Percentiles rank a stretch among this genome's conserved stretches.
These are phyloP conservation scores for Agrilus mali DNA, from an alignment of 2,888 invertebrate species.

Conservation along the genomic window DNA sequence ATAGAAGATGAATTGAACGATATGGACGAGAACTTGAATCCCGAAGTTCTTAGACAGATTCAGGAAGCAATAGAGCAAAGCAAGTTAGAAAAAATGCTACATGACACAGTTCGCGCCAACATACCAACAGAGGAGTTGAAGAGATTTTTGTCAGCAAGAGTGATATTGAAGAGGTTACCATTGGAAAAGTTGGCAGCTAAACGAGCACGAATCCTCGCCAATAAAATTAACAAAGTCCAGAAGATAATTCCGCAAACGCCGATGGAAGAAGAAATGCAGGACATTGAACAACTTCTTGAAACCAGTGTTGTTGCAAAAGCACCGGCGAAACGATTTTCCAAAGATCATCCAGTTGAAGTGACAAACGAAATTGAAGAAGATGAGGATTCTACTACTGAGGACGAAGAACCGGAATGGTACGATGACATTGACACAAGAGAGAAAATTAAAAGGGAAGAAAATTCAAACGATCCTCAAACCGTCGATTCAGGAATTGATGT, in stretches of 20 bases:
- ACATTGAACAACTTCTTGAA: not conserved
- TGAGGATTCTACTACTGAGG: slow-evolving; percentile 5
- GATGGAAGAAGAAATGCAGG: slow-evolving; percentile 1
- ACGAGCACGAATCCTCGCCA: too few relatives aligned
- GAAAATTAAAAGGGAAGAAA: slow-evolving; percentile 1
- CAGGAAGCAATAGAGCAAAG: slow-evolving; percentile 11
- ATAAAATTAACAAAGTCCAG: not conserved
- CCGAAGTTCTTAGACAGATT: slow-evolving; percentile 4
- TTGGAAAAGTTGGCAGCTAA: too few relatives aligned
- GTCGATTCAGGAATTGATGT: slow-evolving; percentile 6
- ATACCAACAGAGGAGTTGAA: slow-evolving; percentile 10
- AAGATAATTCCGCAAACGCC: slow-evolving; percentile 4
- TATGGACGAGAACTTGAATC: slow-evolving; percentile 1
- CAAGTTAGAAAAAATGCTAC: slow-evolving; percentile 15
- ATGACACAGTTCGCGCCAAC: slow-evolving; percentile 5
- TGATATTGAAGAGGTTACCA: slow-evolving; percentile 2
- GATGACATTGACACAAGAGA: not conserved
- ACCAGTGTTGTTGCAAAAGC: not conserved
- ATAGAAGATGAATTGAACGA: slow-evolving; percentile 3
- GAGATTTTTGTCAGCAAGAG: slow-evolving; percentile 8
- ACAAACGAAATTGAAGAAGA: not conserved
- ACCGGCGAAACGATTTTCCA: not conserved
- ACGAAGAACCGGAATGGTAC: slow-evolving; percentile 6
- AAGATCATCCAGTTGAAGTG: not conserved
- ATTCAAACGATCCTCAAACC: slow-evolving; percentile 1